Base-by-base conservation (phyloP, 1,140 invertebrate genomes). In the Physella acuta region DNA sequence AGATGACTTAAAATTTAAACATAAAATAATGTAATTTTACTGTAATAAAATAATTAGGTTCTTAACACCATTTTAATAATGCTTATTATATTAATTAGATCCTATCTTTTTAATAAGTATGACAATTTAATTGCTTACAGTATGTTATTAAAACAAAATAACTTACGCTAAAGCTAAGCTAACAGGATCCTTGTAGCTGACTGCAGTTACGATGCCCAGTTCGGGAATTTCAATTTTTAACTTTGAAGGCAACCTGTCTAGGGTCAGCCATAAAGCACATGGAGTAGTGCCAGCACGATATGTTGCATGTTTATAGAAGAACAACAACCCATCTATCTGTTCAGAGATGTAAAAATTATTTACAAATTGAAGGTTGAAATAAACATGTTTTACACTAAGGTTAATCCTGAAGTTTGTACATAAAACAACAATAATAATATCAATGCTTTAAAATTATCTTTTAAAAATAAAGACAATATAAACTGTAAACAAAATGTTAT, bases 181-280 rank as follows among this genome's bases (percentile, higher is more conserved):
- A n/a, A 64, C 62, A 51, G 62, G 62, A 33, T 64, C 62, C 51
- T 64, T 64, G 62, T 64, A 64, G 33, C 62, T 64, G 16, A 64
- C 62, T 37, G 62, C 39, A 64, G 62, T 52, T 31, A 64, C 20
- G 8, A 64, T 53, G 2, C 62, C 62, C 51, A 64, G 49, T 53
- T 64, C 62, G 28, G 62, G 62, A 52, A 64, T 64, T 53, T 64
- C 62, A 64, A 64, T 64, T 36, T 64, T 64, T 36, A 64, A 30
- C n/a, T 64, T 64, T 39, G 44, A 37, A 64, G 62, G 62, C 2
- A 64, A 30, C 8, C 49, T 26, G 33, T 64, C 62, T 36, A 64
- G 24, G 20, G 62, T 64, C 16, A 64, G n/a, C 62, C 62, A 64
- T 24, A 64, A 31, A 3, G 33, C 51, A 2, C 49, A 36, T 24